These are phyloP conservation scores for Magallana angulata DNA, from an alignment of 1,140 invertebrate genomes.

Conservation along the genomic window DNA sequence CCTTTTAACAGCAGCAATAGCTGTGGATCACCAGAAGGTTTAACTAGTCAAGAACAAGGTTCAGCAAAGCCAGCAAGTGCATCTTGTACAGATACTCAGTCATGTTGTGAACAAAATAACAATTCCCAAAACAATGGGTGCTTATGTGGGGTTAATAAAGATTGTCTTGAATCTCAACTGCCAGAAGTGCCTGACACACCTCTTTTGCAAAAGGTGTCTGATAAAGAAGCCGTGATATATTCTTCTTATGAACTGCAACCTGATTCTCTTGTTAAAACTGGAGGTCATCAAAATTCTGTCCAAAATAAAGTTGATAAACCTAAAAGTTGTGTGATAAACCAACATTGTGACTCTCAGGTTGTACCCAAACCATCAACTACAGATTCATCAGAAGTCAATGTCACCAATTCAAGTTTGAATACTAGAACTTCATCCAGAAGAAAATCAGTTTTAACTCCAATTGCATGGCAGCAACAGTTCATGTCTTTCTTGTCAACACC, in stretches of 20 bases:
- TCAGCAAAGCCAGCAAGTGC: not conserved
- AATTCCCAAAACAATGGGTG: slow-evolving; percentile 23
- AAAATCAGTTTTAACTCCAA: slow-evolving; percentile 44
- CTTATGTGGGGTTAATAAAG: not conserved
- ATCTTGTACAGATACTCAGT: slow-evolving; percentile 21
- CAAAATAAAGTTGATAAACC: not conserved
- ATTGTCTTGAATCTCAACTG: slow-evolving; percentile 1
- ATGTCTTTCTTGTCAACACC: slow-evolving; percentile 57
- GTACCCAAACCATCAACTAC: not conserved
- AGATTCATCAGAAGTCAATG: not conserved
- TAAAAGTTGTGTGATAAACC: not conserved
- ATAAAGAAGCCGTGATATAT: not conserved
- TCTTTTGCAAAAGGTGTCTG: not conserved
- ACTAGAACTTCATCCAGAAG: not conserved
- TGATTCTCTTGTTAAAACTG: not conserved
- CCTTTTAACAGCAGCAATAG: slow-evolving; percentile 59
- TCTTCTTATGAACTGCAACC: not conserved
- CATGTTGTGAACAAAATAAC: slow-evolving; percentile 18
- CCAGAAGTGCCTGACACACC: slow-evolving; percentile 4
- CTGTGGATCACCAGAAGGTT: slow-evolving; percentile 55
- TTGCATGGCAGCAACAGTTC: slow-evolving; percentile 61
- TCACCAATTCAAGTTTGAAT: not conserved
- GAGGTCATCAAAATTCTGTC: not conserved
- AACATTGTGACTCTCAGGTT: not conserved
- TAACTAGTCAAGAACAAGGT: slow-evolving; percentile 25